A percentile compares a stretch with the other conserved stretches of the same genome.
These are phyloP conservation scores for Triplophysa tibetana DNA, from an alignment of 2,113 vertebrate species.

Conservation along the genomic window DNA sequence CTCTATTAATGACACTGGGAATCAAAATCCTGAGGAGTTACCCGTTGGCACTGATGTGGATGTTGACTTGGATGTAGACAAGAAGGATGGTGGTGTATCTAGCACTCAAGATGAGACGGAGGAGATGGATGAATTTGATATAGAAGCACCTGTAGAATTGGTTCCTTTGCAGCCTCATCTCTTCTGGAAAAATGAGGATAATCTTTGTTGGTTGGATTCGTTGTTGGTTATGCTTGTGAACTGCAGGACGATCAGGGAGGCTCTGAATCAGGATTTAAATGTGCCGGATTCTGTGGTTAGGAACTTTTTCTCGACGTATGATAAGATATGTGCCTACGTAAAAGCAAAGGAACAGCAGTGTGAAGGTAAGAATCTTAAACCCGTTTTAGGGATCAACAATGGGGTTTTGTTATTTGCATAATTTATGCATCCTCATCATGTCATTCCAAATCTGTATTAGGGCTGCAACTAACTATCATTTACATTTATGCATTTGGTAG, in stretches of 20 bases:
- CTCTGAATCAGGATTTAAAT: slow-evolving; percentile 30
- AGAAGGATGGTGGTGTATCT: slow-evolving; percentile 5
- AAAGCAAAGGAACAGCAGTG: slow-evolving; percentile 60
- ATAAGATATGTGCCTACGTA: slow-evolving; percentile 67
- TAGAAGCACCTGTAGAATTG: slow-evolving; percentile 33
- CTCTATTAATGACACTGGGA: not conserved
- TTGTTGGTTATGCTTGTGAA: slow-evolving; percentile 84
- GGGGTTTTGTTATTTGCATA: no score
- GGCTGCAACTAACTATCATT: no score
- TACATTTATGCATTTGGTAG: no score
- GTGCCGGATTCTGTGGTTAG: slow-evolving; percentile 66
- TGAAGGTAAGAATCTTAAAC: slow-evolving; percentile 57
- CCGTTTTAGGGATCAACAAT: not conserved
- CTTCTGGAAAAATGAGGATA: slow-evolving; percentile 83
- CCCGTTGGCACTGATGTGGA: not conserved
- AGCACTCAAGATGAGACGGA: slow-evolving; percentile 22
- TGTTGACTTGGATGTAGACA: not conserved
- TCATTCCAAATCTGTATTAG: no score
- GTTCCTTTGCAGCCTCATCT: slow-evolving; percentile 59
- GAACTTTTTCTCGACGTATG: slow-evolving; percentile 74
- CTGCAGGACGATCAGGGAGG: slow-evolving; percentile 70
- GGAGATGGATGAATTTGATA: not conserved
- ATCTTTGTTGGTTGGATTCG: slow-evolving; percentile 89
- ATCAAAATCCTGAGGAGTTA: not conserved
- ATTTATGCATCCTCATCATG: no score